These are phyloP conservation scores for Adelognathus sp. DNA, from an alignment of 2,888 invertebrate genomes.

Conservation along the genomic window DNA sequence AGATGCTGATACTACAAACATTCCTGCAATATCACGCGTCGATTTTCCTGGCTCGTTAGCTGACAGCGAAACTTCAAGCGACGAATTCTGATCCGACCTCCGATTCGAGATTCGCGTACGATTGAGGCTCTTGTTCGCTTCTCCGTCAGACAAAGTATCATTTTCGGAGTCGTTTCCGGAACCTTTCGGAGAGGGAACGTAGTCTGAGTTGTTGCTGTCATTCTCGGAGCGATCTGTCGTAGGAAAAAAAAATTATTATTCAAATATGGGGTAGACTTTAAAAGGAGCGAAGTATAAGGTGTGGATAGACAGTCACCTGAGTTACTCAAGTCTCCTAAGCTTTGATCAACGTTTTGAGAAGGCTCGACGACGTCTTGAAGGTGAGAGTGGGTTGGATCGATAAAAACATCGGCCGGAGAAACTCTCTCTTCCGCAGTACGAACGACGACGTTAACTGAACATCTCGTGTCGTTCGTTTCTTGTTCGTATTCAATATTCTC, in stretches of 20 bases:
- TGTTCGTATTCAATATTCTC: no score
- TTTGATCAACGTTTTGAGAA: no score
- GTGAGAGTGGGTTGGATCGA: no score
- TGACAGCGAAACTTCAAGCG: neutral
- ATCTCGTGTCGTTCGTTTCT: no score
- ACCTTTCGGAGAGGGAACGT: neutral
- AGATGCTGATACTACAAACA: constrained; percentile 8
- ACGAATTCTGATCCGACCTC: neutral
- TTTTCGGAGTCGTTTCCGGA: neutral
- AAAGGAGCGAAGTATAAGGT: neutral
- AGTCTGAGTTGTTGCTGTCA: neutral
- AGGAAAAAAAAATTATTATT: neutral
- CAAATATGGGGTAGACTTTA: neutral
- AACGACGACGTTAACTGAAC: no score
- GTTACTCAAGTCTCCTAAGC: neutral
- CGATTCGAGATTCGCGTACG: neutral
- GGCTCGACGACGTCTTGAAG: no score
- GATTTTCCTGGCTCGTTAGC: constrained; percentile 25
- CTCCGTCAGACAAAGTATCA: neutral
- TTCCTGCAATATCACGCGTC: constrained; percentile 16
- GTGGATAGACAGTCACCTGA: neutral
- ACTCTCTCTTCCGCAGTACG: no score
- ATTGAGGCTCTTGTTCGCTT: neutral
- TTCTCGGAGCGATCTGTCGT: neutral
- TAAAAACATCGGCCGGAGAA: no score